These are phyloP conservation scores for Cynaeus angustus DNA, from an alignment of 2,888 invertebrate genomes.

Conservation along the genomic window DNA sequence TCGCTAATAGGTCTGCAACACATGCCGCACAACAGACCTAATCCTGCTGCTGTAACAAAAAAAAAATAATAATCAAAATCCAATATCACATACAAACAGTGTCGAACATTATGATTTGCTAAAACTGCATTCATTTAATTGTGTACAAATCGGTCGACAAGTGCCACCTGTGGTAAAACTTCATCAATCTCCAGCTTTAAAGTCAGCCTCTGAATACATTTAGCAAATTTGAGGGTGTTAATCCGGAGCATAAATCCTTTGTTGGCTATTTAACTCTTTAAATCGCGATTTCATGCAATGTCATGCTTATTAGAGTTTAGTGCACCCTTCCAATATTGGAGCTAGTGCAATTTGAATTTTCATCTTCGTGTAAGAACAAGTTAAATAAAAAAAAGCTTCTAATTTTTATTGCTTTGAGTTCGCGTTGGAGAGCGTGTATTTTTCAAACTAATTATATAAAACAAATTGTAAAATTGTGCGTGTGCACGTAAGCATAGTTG, in stretches of 20 bases:
- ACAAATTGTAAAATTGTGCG: constrained; percentile 30
- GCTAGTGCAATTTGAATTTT: neutral
- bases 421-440: too few relatives aligned
- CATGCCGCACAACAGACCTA: constrained; percentile 76
- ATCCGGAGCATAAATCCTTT: constrained; percentile 67
- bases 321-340: constrained; percentile 50
- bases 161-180: constrained; percentile 66
- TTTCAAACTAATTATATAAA: too few relatives aligned
- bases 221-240: constrained; percentile 64
- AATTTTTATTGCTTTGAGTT: neutral
- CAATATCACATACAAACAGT: too few relatives aligned
- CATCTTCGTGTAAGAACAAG: too few relatives aligned
- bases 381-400: too few relatives aligned
- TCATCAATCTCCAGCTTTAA: constrained; percentile 66
- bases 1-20: constrained; percentile 83
- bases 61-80: constrained; percentile 19
- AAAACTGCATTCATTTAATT: constrained; percentile 37
- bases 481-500: constrained; percentile 58
- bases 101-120: constrained; percentile 16
- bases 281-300: constrained; percentile 70
- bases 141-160: constrained; percentile 53
- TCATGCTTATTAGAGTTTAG: constrained; percentile 68
- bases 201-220: constrained; percentile 60
- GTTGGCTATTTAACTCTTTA: constrained; percentile 69
- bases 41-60: constrained; percentile 61